phyloP scores from a whole-genome alignment of 37 sponge, comb jelly and placozoan species.

The Amphimedon queenslandica region DNA sequence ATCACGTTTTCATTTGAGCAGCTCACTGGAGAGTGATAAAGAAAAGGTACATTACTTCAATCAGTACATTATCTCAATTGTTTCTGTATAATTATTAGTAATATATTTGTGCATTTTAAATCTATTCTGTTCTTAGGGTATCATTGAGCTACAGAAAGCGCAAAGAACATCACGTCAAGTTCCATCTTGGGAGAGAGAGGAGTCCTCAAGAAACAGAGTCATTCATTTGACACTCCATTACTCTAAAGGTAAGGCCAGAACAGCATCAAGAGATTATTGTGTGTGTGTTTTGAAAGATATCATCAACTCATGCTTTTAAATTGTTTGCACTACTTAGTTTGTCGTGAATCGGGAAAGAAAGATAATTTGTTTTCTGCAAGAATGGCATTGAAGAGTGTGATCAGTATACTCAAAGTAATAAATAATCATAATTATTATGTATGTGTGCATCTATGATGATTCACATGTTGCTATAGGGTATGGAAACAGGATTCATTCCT shows the following conservation, averaged over 20 bases:
- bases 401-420: conserved; percentile 47
- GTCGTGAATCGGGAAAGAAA: background rate
- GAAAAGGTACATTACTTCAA: conserved; percentile 38
- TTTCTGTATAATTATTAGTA: background rate
- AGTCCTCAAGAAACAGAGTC: conserved; percentile 25
- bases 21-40: conserved; percentile 20
- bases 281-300: too few species aligned
- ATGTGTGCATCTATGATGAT: too few species aligned
- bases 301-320: too few species aligned
- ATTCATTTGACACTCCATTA: conserved; percentile 52
- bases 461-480: too few species aligned
- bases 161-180: conserved; percentile 30
- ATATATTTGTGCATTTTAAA: background rate
- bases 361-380: conserved; percentile 51
- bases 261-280: too few species aligned
- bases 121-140: conserved; percentile 25
- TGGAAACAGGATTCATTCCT: too few species aligned
- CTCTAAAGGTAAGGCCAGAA: conserved; percentile 39
- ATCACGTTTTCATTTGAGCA: conserved; percentile 52
- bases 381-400: conserved; percentile 33
- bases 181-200: conserved; percentile 50
- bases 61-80: background rate
- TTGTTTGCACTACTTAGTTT: too few species aligned
- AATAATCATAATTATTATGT: too few species aligned
- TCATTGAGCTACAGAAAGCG: conserved; percentile 73